These are phyloP conservation scores for Drosophila obscura DNA, from an alignment of 1,140 invertebrate species.

Conservation along the genomic window DNA sequence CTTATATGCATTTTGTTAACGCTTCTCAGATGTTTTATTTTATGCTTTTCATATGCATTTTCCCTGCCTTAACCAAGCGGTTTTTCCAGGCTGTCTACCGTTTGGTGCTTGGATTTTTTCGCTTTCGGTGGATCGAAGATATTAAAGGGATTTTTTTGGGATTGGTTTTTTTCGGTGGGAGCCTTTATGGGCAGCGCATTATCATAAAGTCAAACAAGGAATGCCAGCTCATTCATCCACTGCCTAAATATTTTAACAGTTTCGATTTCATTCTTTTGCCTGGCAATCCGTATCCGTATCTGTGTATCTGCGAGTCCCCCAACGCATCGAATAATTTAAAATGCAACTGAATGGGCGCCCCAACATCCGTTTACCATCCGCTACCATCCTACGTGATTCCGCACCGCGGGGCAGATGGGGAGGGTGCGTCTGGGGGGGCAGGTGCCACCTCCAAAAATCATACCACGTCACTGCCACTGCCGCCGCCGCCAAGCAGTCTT, in stretches of 20 bases:
- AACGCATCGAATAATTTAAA: slow-evolving; percentile 79
- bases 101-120: slow-evolving; percentile 1
- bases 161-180: slow-evolving; percentile 1
- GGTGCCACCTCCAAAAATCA: slow-evolving; percentile 56
- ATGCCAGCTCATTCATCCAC: slow-evolving; percentile 73
- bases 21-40: not conserved
- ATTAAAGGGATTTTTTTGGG: slow-evolving; percentile 1
- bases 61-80: not conserved
- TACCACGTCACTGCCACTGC: slow-evolving; percentile 54
- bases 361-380: slow-evolving; percentile 71
- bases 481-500: slow-evolving; percentile 14
- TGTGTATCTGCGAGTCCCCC: slow-evolving; percentile 26
- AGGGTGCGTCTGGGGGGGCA: not conserved
- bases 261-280: slow-evolving; percentile 76
- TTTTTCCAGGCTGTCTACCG: slow-evolving; percentile 6
- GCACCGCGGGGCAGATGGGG: slow-evolving; percentile 21
- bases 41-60: too few relatives aligned
- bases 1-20: slow-evolving; percentile 12
- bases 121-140: not conserved
- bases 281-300: slow-evolving; percentile 55
- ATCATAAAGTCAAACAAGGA: slow-evolving; percentile 80
- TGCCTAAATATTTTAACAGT: slow-evolving; percentile 82
- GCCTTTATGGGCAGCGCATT: slow-evolving; percentile 50
- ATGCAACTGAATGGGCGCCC: slow-evolving; percentile 77
- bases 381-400: slow-evolving; percentile 66